These are phyloP conservation scores for Gobio gobio DNA, from an alignment of 2,113 vertebrate genomes.

Conservation along the genomic window DNA sequence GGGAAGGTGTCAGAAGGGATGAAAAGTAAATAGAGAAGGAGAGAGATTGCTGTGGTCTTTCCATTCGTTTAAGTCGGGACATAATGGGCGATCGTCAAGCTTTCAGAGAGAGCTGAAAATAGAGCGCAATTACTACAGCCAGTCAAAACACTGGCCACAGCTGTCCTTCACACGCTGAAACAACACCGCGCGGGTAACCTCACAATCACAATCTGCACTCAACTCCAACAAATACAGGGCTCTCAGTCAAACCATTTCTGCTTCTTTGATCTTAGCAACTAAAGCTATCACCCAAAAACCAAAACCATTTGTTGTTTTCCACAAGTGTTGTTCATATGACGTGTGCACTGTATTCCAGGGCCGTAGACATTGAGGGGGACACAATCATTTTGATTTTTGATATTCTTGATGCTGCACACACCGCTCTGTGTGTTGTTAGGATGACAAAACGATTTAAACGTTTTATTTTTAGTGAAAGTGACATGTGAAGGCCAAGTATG, in stretches of 20 bases:
- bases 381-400: too few species aligned
- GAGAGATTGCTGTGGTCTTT: neutral
- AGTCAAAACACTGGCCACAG: constrained; percentile 39
- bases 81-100: constrained; percentile 7
- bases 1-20: constrained; percentile 2
- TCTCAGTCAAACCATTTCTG: neutral
- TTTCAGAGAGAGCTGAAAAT: constrained; percentile 34
- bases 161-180: constrained; percentile 16
- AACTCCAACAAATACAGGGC: neutral
- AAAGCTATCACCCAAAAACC: neutral
- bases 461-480: too few species aligned
- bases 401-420: too few species aligned
- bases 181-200: neutral
- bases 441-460: too few species aligned
- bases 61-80: neutral
- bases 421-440: too few species aligned
- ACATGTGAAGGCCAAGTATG: too few species aligned
- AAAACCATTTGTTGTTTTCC: neutral
- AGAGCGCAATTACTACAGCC: constrained; percentile 28
- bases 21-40: constrained; percentile 6
- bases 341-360: neutral
- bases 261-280: neutral
- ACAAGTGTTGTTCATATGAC: neutral
- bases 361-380: too few species aligned
- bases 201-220: neutral